These are phyloP conservation scores for Oryzaephilus surinamensis DNA, from an alignment of 1,140 invertebrate genomes.

Conservation along the genomic window DNA sequence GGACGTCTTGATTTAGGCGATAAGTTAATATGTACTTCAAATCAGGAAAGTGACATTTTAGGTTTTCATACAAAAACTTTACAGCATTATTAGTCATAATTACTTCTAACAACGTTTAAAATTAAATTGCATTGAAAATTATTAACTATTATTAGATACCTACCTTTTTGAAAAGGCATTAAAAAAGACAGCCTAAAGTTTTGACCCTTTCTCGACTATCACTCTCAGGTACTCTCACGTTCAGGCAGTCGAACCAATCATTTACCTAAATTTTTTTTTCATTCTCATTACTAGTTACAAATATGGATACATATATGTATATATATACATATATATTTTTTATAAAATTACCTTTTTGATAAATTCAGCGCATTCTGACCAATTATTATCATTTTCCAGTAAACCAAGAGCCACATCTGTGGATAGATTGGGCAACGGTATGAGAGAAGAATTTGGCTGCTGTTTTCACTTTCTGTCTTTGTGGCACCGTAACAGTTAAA, in stretches of 20 bases:
- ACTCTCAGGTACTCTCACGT: background rate
- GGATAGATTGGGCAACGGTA: constrained; percentile 6
- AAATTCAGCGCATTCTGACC: constrained; percentile 7
- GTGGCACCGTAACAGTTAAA: too few relatives aligned
- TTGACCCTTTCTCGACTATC: constrained; percentile 6
- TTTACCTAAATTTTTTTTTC: constrained; percentile 5
- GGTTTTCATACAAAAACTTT: background rate
- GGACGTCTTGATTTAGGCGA: constrained; percentile 22
- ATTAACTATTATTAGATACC: too few relatives aligned
- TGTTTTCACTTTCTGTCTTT: too few relatives aligned
- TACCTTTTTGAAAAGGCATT: constrained; percentile 1
- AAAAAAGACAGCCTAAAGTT: constrained; percentile 4
- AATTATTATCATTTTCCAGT: constrained; percentile 4
- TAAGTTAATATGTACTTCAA: background rate
- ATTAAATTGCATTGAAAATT: too few relatives aligned
- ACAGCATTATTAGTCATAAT: constrained; percentile 1
- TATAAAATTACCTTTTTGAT: too few relatives aligned
- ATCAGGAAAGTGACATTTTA: background rate
- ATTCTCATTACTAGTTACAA: too few relatives aligned
- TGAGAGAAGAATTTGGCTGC: too few relatives aligned
- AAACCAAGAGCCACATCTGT: constrained; percentile 4
- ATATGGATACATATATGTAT: constrained; percentile 1
- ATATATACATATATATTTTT: background rate
- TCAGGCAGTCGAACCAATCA: constrained; percentile 12
- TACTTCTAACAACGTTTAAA: too few relatives aligned